Evolutionary conservation across 2,888 invertebrate genomes (phyloP), one percentile per base, ranked within the genome.

Genomic region (Phlogophora meticulosa): DNA sequence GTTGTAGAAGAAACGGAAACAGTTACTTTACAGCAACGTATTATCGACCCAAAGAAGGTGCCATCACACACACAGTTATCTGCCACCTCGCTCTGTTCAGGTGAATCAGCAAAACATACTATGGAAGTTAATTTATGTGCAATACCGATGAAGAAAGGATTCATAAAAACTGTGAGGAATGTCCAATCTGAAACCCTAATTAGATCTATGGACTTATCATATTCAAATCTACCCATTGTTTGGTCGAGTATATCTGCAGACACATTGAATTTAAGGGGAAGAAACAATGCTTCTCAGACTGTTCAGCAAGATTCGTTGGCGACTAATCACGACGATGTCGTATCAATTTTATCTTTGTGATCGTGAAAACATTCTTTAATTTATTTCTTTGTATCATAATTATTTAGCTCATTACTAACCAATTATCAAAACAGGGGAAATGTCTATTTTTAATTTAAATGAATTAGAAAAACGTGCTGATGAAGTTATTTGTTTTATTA

Each of bases 1-100:
- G 22, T 38, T 45, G 7, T 38, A 15, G 60, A 38, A 43, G 34
- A 43, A 43, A 36, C 9, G 1, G 78, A 87, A 55, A 84, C 77
- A 1, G 83, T 87, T 15, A 82, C 76, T 10, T 81, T 86, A 4
- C 84, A 58, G 34, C 83, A 82, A 63, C 69, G 81, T 22, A 83
- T 71, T 69, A 78, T 82, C 20, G 83, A 87, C 66, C 83, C 87
- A 0, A 76, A 57, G 81, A 7, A 17, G 0, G 11, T 20, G 4
- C 1, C 10, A 0, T 49, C 5, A 28, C 28, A n/a, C n/a, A n/a
- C 58, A 4, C 22, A 32, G 5, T 32, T 17, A 2, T 61, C 36
- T 7, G 78, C 81, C 15, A 61, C 68, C 42, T 10, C 49, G 4
- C 20, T 32, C 2, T 9, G 40, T 20, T 62, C 71, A 7, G 20